Conservation (phyloP, 2,888 invertebrate genomes). For the Mesorhabditis sp. region DNA sequence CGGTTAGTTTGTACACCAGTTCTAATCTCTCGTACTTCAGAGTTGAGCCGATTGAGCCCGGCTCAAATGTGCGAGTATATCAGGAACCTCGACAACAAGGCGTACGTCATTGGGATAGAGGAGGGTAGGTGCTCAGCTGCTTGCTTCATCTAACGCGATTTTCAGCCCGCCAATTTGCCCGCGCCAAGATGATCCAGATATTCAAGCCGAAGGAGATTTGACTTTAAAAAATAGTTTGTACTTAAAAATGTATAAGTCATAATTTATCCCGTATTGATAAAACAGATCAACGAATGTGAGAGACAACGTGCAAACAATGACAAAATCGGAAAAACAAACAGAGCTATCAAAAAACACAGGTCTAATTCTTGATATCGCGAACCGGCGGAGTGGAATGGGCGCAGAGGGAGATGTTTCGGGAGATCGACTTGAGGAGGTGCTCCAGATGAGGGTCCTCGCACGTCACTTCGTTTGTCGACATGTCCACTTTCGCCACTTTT, state of each 20-base stretch:
- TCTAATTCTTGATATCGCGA: neutral
- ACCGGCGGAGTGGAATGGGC: neutral
- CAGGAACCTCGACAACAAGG: neutral
- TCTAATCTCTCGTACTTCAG: neutral
- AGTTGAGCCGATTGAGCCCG: neutral
- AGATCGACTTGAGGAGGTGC: conserved; percentile 20
- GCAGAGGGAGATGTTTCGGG: conserved; percentile 20
- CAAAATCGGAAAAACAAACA: neutral
- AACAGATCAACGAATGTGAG: too few relatives aligned
- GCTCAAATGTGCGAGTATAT: neutral
- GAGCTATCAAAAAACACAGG: neutral
- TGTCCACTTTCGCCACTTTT: conserved; percentile 79
- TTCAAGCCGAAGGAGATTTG: neutral
- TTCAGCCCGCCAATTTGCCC: neutral
- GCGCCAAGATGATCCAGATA: neutral
- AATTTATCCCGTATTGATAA: too few relatives aligned
- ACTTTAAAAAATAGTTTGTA: neutral
- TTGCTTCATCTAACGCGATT: neutral
- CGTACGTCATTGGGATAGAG: neutral
- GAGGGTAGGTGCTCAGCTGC: neutral
- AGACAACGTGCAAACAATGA: neutral
- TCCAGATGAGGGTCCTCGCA: conserved; percentile 25
- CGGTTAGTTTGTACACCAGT: neutral
- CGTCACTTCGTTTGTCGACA: conserved; percentile 68
- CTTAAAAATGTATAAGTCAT: neutral